phyloP scores from a whole-genome alignment of 2,888 invertebrate genomes.

The Dinocampus coccinellae region DNA sequence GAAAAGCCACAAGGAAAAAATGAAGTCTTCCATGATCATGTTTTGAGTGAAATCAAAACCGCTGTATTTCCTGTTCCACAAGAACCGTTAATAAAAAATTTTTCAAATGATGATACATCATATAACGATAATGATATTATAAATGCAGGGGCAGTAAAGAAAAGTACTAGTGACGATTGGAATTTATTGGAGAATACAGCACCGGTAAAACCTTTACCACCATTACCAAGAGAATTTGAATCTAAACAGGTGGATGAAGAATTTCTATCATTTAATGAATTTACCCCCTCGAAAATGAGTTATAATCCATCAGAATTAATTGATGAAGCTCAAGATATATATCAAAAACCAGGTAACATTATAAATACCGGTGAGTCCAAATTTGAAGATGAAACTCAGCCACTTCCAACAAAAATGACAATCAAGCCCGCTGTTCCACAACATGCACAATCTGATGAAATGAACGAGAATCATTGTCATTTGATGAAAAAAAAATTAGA shows the following conservation, averaged over 20 bases:
- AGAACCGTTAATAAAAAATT: constrained; percentile 52
- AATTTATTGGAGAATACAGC: constrained; percentile 46
- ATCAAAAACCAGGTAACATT: constrained; percentile 41
- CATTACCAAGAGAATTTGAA: background rate
- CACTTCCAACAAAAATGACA: constrained; percentile 55
- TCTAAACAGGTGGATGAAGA: constrained; percentile 31
- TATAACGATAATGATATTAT: constrained; percentile 11
- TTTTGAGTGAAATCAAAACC: constrained; percentile 48
- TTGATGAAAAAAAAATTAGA: constrained; percentile 49
- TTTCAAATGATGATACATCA: constrained; percentile 47
- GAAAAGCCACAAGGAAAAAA: constrained; percentile 31
- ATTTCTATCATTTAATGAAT: constrained; percentile 51
- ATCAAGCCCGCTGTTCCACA: constrained; percentile 45
- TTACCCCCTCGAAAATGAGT: background rate
- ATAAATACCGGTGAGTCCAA: constrained; percentile 60
- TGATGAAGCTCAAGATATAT: constrained; percentile 11
- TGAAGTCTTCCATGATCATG: constrained; percentile 32
- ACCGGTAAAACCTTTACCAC: constrained; percentile 20
- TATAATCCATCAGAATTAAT: too few species aligned
- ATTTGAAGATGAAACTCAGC: constrained; percentile 65
- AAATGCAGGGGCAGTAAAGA: constrained; percentile 16
- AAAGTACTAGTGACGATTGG: constrained; percentile 46
- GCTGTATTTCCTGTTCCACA: constrained; percentile 54
- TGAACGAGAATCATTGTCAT: constrained; percentile 32
- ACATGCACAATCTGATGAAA: background rate